These are phyloP conservation scores for Tenthredo livida DNA, from an alignment of 2,888 invertebrate species.

Conservation along the genomic window DNA sequence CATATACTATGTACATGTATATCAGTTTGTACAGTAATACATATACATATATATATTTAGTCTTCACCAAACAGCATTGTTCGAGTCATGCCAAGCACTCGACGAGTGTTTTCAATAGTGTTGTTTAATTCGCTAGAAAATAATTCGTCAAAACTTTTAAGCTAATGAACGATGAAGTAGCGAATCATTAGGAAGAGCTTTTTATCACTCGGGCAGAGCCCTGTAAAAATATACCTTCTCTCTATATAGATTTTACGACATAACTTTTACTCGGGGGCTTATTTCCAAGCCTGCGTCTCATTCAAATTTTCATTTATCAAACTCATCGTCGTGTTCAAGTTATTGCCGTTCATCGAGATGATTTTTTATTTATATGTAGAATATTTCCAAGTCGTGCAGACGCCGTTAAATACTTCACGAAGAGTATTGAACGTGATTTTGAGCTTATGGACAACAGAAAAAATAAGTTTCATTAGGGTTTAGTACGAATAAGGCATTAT, in stretches of 20 bases:
- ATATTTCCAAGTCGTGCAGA: neutral
- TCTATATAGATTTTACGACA: conserved; percentile 64
- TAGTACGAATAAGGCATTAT: conserved; percentile 1
- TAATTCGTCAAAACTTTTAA: conserved; percentile 59
- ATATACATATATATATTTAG: neutral
- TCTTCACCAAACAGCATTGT: conserved; percentile 56
- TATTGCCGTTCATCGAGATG: neutral
- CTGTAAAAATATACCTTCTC: conserved; percentile 77
- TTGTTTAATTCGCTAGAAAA: conserved; percentile 52
- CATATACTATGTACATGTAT: neutral
- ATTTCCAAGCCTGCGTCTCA: conserved; percentile 42
- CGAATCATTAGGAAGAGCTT: conserved; percentile 76
- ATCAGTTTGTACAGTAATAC: conserved; percentile 4
- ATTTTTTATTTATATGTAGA: neutral
- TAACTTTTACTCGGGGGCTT: conserved; percentile 44
- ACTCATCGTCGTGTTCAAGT: conserved; percentile 37
- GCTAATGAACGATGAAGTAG: conserved; percentile 71
- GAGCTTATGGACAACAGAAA: neutral
- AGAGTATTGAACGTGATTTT: conserved; percentile 10
- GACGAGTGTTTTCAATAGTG: conserved; percentile 42
- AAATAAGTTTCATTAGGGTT: neutral
- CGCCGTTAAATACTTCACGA: neutral
- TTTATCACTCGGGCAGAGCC: conserved; percentile 76
- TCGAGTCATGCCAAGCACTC: conserved; percentile 66
- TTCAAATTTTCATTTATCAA: conserved; percentile 42